Conservation (phyloP, 1,140 invertebrate species). For the Rhysida immarginata region DNA sequence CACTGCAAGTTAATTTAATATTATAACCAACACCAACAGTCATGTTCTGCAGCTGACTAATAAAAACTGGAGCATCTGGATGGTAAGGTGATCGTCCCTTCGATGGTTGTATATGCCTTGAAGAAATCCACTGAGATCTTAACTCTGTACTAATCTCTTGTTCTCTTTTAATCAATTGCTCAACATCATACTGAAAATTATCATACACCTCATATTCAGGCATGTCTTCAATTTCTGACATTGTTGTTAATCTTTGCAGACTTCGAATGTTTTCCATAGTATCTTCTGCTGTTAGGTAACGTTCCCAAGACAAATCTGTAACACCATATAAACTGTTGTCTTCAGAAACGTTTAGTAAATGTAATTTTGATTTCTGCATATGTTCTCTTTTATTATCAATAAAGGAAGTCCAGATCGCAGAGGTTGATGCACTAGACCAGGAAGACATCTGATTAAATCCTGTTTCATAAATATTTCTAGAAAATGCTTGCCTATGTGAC, state of each 20-base stretch:
- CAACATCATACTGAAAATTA: not conserved
- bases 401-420: not conserved
- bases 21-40: constrained; percentile 51
- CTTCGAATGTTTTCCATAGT: constrained; percentile 1
- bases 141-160: too few species aligned
- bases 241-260: not conserved
- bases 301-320: not conserved
- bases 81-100: not conserved
- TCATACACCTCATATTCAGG: constrained; percentile 6
- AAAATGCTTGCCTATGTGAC: not conserved
- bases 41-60: constrained; percentile 57
- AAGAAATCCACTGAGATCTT: too few species aligned
- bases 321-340: constrained; percentile 1
- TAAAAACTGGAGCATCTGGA: constrained; percentile 52
- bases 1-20: constrained; percentile 65
- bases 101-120: too few species aligned
- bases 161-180: too few species aligned
- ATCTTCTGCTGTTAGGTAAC: not conserved
- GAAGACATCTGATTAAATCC: too few species aligned
- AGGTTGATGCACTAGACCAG: not conserved
- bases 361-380: not conserved
- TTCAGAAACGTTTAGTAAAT: too few species aligned
- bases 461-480: too few species aligned
- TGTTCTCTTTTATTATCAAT: not conserved
- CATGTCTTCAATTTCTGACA: constrained; percentile 3